Evolutionary conservation across 2,888 invertebrate species (phyloP), one percentile per base, ranked within the genome.

Genomic region (Alviniconcha strummeri): DNA sequence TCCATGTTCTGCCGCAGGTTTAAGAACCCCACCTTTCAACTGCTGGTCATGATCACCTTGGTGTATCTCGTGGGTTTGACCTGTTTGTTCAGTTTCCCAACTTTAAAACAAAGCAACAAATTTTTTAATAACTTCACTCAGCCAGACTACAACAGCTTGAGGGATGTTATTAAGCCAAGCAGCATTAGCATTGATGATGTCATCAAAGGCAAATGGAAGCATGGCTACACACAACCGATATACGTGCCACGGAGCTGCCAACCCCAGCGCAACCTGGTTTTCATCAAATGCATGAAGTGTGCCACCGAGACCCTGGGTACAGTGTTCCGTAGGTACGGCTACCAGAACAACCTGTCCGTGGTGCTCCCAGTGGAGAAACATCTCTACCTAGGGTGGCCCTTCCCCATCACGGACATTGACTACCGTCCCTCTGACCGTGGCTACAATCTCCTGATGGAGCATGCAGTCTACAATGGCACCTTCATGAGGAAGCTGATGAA

Each of bases 211-310:
- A 52, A 11, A 0, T 81, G 72, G 72, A 80, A 52, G 1, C 15
- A 56, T n/a, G 19, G 11, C n/a, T 11, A 13, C 2, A 19, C 57
- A 8, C 17, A 56, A 0, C 55, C 9, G 9, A 36, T 6, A 15
- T 64, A 19, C 55, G 15, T 17, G 5, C 56, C 19, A 4, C n/a
- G 11, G 36, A 80, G 57, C 5, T 87, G 87, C 69, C 79, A 13
- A n/a, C 83, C 84, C 71, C 72, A 81, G 52, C 71, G 19, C 36
- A 91, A 92, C 85, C 86, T 93, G 83, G 92, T 92, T 6, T 93
- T 93, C 85, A 90, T 93, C 81, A 93, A 93, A 84, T 90, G 91
- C 81, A 92, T 93, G 89, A 93, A 93, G 84, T 92, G 92, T 89
- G 93, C 92, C 2, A 93, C 93, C 17, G 89, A 91, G 82, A 92